Evolutionary conservation across 2,113 vertebrate genomes (phyloP).

Genomic region (Panthera leo): DNA sequence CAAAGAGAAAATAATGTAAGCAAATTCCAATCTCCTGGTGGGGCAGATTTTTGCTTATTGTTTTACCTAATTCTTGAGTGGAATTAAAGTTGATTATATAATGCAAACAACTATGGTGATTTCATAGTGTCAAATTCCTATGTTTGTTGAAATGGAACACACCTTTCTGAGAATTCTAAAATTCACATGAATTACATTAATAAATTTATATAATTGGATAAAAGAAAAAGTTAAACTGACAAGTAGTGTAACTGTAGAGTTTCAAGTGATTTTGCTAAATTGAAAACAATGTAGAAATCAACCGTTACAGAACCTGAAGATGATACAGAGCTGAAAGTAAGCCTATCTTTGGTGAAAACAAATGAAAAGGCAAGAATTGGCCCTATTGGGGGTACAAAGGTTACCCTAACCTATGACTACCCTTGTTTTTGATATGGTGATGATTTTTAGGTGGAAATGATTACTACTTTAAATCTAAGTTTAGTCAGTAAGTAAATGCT

Average conservation of each 20-base stretch:
- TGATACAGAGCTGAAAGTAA: neutral
- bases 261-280: neutral
- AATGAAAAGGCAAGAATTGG: neutral
- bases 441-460: constrained; percentile 19
- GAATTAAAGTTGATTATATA: neutral
- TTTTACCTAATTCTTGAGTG: neutral
- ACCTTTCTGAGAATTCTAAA: neutral
- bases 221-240: neutral
- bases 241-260: neutral
- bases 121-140: neutral
- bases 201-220: neutral
- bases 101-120: neutral
- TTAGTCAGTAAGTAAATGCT: neutral
- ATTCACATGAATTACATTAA: neutral
- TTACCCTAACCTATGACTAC: neutral
- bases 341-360: neutral
- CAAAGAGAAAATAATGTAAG: constrained; percentile 2
- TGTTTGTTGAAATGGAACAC: neutral
- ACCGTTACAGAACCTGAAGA: neutral
- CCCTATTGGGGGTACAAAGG: neutral
- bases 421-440: neutral
- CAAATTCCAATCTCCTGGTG: neutral
- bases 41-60: neutral
- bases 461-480: constrained; percentile 11
- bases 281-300: neutral